Evolutionary conservation across 2,797 vertebrate species (phyloP), one percentile per base, ranked within the genome.

Genomic region (Prunella strophiata): DNA sequence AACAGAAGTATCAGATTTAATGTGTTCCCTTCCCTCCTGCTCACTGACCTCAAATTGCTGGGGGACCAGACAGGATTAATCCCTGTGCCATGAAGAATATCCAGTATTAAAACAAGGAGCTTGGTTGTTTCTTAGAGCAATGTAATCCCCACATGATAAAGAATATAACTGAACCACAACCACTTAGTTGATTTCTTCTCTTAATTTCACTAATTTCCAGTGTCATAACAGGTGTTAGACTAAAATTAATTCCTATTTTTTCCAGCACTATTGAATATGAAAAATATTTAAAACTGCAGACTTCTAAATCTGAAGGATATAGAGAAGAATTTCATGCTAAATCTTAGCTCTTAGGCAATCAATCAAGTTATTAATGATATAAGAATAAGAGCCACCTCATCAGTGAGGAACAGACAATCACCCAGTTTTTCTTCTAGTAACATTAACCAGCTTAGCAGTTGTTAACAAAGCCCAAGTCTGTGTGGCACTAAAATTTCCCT

Each of bases 1-100:
- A 91, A 89, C 77, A 93, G 75, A 87, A 89, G 88, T 92, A 85
- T 96, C 93, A 83, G 81, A 93, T 95, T 87, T 85, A 91, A 71
- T 51, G 45, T 79, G 42, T 43, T 93, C 81, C 63, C 75, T 87
- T 27, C 71, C 13, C 26, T 30, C 22, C 22, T 91, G 1, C 38
- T 87, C 2, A 1, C 50, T 92, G 86, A 71, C 78, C 86, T 94
- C 48, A 79, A 10, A n/a, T 48, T 90, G 52, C 74, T 84, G 61
- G 10, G 13, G 25, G 34, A 73, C 77, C 34, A 74, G 52, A 68
- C 43, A 74, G 58, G 72, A 88, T 85, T 94, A 89, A 92, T 82
- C 40, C n/a, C 36, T 68, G 14, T 65, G 32, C 75, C 50, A 20
- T 87, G 68, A 95, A 78, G 68, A 87, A 89, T 61, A 91, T 61